Base-by-base conservation (phyloP, 2,113 vertebrate species). In the Oreochromis spilurus region DNA sequence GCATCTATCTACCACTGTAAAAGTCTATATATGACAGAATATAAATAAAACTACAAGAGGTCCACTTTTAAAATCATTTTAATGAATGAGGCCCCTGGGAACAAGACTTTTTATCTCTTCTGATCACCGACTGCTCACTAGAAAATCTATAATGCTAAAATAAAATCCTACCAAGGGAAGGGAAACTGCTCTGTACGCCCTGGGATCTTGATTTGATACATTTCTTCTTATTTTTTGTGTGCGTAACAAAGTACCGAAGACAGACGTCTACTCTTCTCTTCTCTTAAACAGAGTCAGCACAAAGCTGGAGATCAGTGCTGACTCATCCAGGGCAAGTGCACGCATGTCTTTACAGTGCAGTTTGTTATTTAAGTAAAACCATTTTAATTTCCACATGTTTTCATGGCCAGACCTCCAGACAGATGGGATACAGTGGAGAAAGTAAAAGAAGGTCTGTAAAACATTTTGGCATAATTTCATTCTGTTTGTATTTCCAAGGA, bases 401-500 rank as follows among this genome's bases (percentile, higher is more conserved):
- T 48, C 11, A 19, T 4, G 24, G 26, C 19, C 26, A 40, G 24
- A 84, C 43, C 57, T 82, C 17, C 5, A 82, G 57, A 79, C 31
- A 4, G 67, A 87, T 43, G 53, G 10, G 19, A 77, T 1, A 53
- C 52, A 77, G n/a, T 38, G 52, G 48, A 36, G 34, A 82, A 50
- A 45, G 81, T 77, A 79, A 14, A 50, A 3, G 43, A 34, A n/a
- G 31, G 72, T 81, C 87, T 91, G 89, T 91, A 79, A 94, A 92
- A 93, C 58, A 87, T 93, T 94, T 95, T 95, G 94, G 94, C 91
- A 91, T 95, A 82, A 93, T 90, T 96, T 92, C 86, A 90, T 93
- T 96, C 89, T 90, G 86, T 92, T 91, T 89, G 83, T 55, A 82
- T 89, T 88, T 90, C 85, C 26, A 40, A 91, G 89, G 84, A 89